Evolutionary conservation across 2,888 invertebrate species (phyloP), one percentile per base, ranked within the genome.

Genomic region (Ochropleura leucogaster): DNA sequence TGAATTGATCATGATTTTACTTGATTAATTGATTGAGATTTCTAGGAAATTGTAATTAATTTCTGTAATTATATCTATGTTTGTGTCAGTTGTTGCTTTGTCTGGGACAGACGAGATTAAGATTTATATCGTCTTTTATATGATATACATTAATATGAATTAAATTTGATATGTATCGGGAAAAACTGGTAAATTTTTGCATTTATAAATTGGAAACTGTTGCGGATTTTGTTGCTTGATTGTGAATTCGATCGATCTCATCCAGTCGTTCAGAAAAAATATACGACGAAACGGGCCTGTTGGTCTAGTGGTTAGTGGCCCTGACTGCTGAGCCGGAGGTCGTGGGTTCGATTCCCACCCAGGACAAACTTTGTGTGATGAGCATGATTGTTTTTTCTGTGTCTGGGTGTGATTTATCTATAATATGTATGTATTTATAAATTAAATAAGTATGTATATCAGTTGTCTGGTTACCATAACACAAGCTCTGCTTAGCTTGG

Each of bases 1-100:
- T 20, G 18, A 7, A 14, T 16, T 64, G 51, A 65, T 62, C 66
- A 16, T 9, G 14, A 42, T 4, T 30, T 67, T 53, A 59, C 59
- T 49, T 64, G 53, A 64, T 76, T 59, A 82, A 68, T 59, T 44
- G n/a, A 3, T 18, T 3, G 42, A 47, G 0, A 67, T 74, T 65
- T 64, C 47, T 20, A 20, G 16, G 51, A 65, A 80, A 51, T 3
- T 47, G 16, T 40, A 44, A 81, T 74, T 18, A 16, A 30, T 60
- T 60, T 53, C 12, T 12, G 12, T 47, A 30, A 40, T 47, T 47
- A 75, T 44, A 30, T 44, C 12, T 80, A 49, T 65, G 42, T 53
- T 53, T 65, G 42, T 53, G 18, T 44, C 30, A 16, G 12, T 46
- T 44, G 30, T 62, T 60, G 44, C 51, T 64, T 79, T 71, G 53